phyloP scores from a whole-genome alignment of 2,888 invertebrate species.

The Pharmacophagus antenor region DNA sequence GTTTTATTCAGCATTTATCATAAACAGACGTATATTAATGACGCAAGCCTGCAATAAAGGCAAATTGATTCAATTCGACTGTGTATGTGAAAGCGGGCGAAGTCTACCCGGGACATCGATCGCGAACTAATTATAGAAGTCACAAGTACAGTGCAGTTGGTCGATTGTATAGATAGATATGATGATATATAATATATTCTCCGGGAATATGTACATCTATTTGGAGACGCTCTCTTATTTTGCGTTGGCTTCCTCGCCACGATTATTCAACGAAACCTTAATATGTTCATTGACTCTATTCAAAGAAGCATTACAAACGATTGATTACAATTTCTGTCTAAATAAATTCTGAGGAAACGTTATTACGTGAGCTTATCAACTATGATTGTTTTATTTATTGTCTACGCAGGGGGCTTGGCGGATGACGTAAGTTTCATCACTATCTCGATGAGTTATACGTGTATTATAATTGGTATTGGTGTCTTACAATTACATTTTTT shows the following conservation, averaged over 20 bases:
- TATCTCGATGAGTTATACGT: background rate
- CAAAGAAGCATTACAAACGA: conserved; percentile 53
- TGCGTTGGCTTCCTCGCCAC: background rate
- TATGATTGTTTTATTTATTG: background rate
- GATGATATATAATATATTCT: background rate
- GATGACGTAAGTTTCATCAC: background rate
- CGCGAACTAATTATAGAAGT: conserved; percentile 43
- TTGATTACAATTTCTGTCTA: conserved; percentile 34
- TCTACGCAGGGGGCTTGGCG: background rate
- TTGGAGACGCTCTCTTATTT: background rate
- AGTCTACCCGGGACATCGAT: conserved; percentile 46
- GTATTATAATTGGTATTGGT: no score
- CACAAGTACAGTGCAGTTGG: conserved; percentile 36
- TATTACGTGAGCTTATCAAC: background rate
- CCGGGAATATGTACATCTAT: background rate
- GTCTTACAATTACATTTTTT: no score
- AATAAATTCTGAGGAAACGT: background rate
- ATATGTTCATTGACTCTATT: conserved; percentile 9
- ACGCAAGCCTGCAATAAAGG: conserved; percentile 39
- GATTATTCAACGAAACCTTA: conserved; percentile 10
- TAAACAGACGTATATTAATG: conserved; percentile 17
- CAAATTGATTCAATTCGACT: conserved; percentile 51
- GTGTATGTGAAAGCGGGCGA: conserved; percentile 42
- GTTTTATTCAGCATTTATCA: background rate
- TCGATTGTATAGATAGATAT: conserved; percentile 7